Conservation (phyloP, 2,113 vertebrate species). For the Anarrhichthys ocellatus region DNA sequence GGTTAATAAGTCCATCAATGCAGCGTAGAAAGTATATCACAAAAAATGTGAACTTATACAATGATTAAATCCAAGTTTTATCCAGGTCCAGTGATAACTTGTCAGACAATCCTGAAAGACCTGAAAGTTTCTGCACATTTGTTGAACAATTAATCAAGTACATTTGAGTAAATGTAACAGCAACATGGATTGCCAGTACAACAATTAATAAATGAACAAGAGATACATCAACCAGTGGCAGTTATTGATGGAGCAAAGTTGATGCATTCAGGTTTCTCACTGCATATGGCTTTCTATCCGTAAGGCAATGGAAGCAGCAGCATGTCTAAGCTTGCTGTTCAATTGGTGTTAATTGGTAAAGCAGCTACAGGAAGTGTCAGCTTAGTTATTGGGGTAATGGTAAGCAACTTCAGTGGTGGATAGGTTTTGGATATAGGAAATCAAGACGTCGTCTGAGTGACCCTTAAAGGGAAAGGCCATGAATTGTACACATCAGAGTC, state of each 20-base stretch:
- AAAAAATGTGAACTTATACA: not conserved
- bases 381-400: not conserved
- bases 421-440: not conserved
- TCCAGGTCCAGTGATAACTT: not conserved
- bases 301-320: conserved; percentile 22
- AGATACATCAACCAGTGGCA: conserved; percentile 43
- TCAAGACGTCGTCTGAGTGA: not conserved
- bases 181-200: conserved; percentile 34
- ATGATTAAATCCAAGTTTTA: not conserved
- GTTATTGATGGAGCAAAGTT: conserved; percentile 44
- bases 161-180: not conserved
- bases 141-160: not conserved
- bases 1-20: conserved; percentile 31
- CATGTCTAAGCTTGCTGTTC: conserved; percentile 26
- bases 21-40: conserved; percentile 4
- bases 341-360: conserved; percentile 2
- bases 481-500: not conserved
- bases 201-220: conserved; percentile 42
- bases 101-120: not conserved
- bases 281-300: conserved; percentile 37
- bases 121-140: not conserved
- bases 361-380: not conserved
- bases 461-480: not conserved
- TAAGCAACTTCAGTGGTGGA: not conserved
- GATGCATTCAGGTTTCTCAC: conserved; percentile 29